Conservation (phyloP, 2,888 invertebrate species). For the Labia minor region DNA sequence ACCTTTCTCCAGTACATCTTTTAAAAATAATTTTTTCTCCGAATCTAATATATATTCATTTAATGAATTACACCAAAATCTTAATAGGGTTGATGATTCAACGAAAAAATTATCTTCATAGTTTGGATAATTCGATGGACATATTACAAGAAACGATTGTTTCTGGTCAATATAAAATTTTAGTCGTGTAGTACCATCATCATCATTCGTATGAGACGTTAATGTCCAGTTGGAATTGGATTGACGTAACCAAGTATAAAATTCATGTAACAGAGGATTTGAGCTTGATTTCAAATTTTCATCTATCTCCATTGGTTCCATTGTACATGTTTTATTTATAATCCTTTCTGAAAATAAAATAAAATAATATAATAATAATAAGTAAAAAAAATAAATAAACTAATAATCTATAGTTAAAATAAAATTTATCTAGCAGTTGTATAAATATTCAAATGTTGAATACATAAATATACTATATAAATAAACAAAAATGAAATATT, state of each 20-base stretch:
- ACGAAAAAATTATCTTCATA: constrained; percentile 27
- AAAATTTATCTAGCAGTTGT: no score
- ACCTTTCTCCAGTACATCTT: constrained; percentile 24
- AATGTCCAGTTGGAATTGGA: background rate
- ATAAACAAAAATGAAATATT: no score
- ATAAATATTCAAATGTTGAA: no score
- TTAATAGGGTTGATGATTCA: constrained; percentile 25
- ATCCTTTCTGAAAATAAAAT: background rate
- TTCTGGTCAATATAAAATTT: constrained; percentile 23
- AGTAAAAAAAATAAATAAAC: background rate
- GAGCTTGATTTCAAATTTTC: background rate
- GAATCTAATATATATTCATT: constrained; percentile 27
- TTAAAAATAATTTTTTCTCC: constrained; percentile 20
- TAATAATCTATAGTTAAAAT: no score
- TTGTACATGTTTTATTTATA: background rate
- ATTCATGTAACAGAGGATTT: background rate
- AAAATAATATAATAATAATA: background rate
- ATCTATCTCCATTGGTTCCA: background rate
- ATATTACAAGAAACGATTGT: constrained; percentile 23
- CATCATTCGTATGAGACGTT: constrained; percentile 13
- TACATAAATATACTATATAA: no score
- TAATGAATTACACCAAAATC: constrained; percentile 27
- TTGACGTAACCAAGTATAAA: background rate
- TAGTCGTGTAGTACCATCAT: constrained; percentile 25
- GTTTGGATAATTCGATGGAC: constrained; percentile 25